Evolutionary conservation across 2,888 invertebrate species (phyloP).

Genomic region (Diplazon laetatorius): DNA sequence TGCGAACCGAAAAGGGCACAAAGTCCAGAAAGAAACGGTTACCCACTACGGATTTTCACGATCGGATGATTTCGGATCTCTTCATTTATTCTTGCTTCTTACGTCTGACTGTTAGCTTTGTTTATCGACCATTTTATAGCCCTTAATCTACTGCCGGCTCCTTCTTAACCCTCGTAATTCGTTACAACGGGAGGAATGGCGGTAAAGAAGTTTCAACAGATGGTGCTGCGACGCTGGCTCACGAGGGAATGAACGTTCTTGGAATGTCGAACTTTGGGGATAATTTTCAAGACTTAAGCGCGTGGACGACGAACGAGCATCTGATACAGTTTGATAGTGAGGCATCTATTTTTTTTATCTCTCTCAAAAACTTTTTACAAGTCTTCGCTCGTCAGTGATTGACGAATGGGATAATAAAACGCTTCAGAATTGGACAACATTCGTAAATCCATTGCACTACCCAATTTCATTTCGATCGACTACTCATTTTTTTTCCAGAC

Average conservation of each 20-base stretch:
- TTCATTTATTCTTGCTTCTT: constrained; percentile 27
- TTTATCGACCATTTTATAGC: constrained; percentile 58
- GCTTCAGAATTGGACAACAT: no score
- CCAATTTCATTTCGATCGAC: no score
- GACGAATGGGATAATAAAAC: no score
- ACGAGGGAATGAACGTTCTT: constrained; percentile 27
- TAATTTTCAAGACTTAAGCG: constrained; percentile 13
- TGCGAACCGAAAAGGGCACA: constrained; percentile 5
- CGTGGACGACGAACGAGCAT: background rate
- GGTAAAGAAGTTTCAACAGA: constrained; percentile 48
- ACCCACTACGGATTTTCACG: constrained; percentile 44
- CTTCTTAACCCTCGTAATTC: constrained; percentile 48
- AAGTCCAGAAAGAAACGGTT: constrained; percentile 33
- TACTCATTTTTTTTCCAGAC: no score
- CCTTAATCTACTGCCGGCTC: constrained; percentile 47
- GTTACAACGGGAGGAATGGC: constrained; percentile 39
- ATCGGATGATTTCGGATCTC: constrained; percentile 55
- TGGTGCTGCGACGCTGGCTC: constrained; percentile 22
- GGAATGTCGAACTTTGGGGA: constrained; percentile 15
- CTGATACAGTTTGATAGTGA: background rate
- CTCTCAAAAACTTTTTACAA: background rate
- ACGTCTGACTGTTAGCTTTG: constrained; percentile 47
- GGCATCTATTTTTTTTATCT: background rate
- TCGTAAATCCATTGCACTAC: no score
- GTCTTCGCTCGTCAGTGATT: no score